Evolutionary conservation across 2,888 invertebrate genomes (phyloP), one percentile per base, ranked within the genome.

Genomic region (Archips xylosteana): DNA sequence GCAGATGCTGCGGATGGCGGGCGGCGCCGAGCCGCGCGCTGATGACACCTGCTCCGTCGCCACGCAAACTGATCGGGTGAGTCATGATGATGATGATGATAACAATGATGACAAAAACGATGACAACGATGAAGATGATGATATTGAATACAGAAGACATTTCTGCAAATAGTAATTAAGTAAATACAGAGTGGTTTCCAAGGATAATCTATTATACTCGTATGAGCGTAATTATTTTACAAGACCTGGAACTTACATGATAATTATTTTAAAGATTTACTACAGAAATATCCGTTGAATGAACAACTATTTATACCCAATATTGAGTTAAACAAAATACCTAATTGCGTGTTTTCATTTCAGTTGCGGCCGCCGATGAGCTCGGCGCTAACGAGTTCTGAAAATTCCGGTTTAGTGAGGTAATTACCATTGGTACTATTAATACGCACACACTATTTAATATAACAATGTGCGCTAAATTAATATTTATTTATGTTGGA

Each of bases 31-130:
- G 85, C 90, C 94, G 80, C 87, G 90, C 76, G 88, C 85, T 75
- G 94, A 94, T 84, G 96, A 96, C 85, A 96, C 95, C 80, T 96
- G 96, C 87, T 97, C 97, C 89, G 97, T 97, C 80, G 97, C 98
- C 84, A 98, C 98, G 82, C 98, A 98, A 95, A 98, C 98, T 45
- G 98, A 98, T 88, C 95, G 97, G 96, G 97, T 98, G 93, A 87
- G 90, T 39, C 6, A 39, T 39, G 45, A 39, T 39, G 6, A 39
- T 39, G 4, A 39, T 39, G 39, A 6, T 39, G 39, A 39, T 4
- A 5, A 5, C 5, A 5, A 36, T 36, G 36, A 23, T 23, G 23
- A 23, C 23, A 5, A 39, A 6, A 6, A 5, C 6, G 39, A 39
- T 39, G 39, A 39, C 6, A 39, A 39, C 39, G 0, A 39, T 39